These are phyloP conservation scores for Augiades crinisus DNA, from an alignment of 2,888 invertebrate genomes.

Conservation along the genomic window DNA sequence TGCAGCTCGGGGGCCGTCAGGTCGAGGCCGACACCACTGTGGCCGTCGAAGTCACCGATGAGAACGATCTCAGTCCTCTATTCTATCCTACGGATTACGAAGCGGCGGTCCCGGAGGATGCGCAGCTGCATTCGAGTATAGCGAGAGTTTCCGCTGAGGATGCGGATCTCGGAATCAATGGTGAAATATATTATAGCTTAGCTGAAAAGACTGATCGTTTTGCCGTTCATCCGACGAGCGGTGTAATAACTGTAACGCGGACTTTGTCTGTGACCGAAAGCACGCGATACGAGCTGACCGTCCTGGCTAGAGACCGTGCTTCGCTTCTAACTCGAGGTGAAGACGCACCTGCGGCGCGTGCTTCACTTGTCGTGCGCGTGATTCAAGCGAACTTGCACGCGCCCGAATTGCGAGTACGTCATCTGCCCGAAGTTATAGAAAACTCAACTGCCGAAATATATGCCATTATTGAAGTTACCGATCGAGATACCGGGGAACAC, in stretches of 20 bases:
- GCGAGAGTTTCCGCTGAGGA: conserved; percentile 93
- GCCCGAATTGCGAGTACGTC: conserved; percentile 91
- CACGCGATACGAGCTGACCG: conserved; percentile 86
- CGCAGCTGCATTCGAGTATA: conserved; percentile 91
- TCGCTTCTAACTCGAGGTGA: conserved; percentile 75
- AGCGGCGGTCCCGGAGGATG: conserved; percentile 93
- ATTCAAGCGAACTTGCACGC: conserved; percentile 92
- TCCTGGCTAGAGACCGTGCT: conserved; percentile 94
- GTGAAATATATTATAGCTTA: conserved; percentile 98
- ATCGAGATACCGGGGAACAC: conserved; percentile 91
- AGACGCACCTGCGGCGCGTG: conserved; percentile 87
- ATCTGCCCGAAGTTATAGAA: conserved; percentile 90
- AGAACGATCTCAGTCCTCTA: conserved; percentile 95
- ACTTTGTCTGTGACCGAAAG: conserved; percentile 87
- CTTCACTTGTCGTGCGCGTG: conserved; percentile 88
- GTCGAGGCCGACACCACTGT: conserved; percentile 88
- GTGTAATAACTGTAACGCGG: conserved; percentile 91
- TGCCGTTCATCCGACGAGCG: conserved; percentile 95
- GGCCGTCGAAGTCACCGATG: conserved; percentile 88
- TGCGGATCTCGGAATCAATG: conserved; percentile 97
- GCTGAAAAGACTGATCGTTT: conserved; percentile 91
- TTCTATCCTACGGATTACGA: conserved; percentile 95
- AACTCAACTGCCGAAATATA: conserved; percentile 92
- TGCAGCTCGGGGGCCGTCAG: conserved; percentile 78
- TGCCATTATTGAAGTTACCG: conserved; percentile 92